Percentiles rank a stretch among this genome's conserved stretches.
These are phyloP conservation scores for Chrysolina americana DNA, from an alignment of 2,888 invertebrate species.

Conservation along the genomic window DNA sequence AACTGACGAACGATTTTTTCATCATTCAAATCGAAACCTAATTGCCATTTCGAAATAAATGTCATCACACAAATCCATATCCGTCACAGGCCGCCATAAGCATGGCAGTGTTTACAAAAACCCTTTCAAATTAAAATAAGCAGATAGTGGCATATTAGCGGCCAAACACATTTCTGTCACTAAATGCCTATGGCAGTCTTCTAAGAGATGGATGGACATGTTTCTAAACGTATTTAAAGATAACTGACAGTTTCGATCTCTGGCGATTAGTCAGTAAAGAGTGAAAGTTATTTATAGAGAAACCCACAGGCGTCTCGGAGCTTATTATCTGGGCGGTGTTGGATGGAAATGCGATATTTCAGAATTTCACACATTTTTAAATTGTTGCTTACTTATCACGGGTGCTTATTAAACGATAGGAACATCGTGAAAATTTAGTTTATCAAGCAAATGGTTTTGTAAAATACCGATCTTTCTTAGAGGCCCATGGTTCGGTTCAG, in stretches of 20 bases:
- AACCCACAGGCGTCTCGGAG: conserved; percentile 15
- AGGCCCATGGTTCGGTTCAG: too few relatives aligned
- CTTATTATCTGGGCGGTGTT: not conserved
- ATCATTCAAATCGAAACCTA: not conserved
- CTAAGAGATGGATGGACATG: conserved; percentile 54
- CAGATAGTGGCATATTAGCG: conserved; percentile 47
- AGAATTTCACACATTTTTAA: not conserved
- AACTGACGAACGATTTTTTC: not conserved
- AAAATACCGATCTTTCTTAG: too few relatives aligned
- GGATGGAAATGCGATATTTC: not conserved
- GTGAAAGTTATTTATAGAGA: conserved; percentile 50
- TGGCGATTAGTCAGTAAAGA: conserved; percentile 53
- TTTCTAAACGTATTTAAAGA: conserved; percentile 59
- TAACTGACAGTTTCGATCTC: conserved; percentile 58
- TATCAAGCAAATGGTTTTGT: too few relatives aligned
- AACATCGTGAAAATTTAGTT: too few relatives aligned
- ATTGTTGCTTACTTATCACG: not conserved
- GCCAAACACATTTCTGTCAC: conserved; percentile 51
- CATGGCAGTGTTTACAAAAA: conserved; percentile 35
- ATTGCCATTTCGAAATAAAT: conserved; percentile 21
- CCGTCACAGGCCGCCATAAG: not conserved
- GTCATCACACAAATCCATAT: conserved; percentile 22
- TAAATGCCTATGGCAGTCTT: conserved; percentile 46
- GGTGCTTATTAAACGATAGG: too few relatives aligned
- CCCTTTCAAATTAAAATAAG: conserved; percentile 39